Evolutionary conservation across 2,797 vertebrate species (phyloP).

Genomic region (Mallotus villosus): DNA sequence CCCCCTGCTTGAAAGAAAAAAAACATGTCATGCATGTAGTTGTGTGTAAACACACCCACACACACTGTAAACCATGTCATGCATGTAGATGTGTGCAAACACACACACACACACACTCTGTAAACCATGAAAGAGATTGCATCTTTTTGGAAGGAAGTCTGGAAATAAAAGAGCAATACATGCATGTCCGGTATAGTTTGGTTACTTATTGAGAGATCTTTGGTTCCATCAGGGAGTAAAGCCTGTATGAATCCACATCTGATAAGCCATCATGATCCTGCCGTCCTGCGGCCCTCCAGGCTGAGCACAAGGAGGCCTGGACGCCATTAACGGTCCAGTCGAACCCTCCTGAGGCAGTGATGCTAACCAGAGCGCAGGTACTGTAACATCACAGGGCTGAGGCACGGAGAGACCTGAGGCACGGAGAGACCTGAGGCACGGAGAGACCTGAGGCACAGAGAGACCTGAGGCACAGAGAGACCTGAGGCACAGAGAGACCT

Average conservation of each 20-base stretch:
- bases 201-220: conserved; percentile 5
- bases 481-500: too few species aligned
- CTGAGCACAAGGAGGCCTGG: conserved; percentile 39
- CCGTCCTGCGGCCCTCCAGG: conserved; percentile 54
- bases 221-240: conserved; percentile 27
- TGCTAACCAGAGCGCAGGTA: conserved; percentile 42
- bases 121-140: background rate
- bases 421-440: too few species aligned
- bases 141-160: too few species aligned
- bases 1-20: background rate
- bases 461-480: too few species aligned
- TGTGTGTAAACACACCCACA: background rate
- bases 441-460: too few species aligned
- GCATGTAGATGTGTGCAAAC: background rate
- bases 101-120: conserved; percentile 13
- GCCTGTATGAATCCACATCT: conserved; percentile 32
- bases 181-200: too few species aligned
- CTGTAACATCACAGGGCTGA: conserved; percentile 43
- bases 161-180: too few species aligned
- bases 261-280: conserved; percentile 37
- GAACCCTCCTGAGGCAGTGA: conserved; percentile 38
- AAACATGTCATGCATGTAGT: background rate
- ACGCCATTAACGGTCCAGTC: conserved; percentile 47
- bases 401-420: too few species aligned
- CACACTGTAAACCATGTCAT: background rate